phyloP scores from a whole-genome alignment of 2,113 vertebrate genomes.

The Scatophagus argus region DNA sequence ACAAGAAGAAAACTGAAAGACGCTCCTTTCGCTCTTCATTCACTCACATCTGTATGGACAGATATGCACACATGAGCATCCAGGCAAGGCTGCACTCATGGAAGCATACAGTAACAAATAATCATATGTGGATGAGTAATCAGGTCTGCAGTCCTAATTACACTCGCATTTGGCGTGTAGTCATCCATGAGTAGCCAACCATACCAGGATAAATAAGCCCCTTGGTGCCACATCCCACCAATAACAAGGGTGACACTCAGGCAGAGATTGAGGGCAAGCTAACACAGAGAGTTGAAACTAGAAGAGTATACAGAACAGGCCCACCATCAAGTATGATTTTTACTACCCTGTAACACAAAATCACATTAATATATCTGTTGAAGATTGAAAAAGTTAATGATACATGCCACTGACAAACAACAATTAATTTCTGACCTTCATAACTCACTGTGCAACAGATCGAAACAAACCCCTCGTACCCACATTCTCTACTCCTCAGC shows the following conservation, averaged over 20 bases:
- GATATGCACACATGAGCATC: slow-evolving; percentile 8
- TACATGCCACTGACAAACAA: not conserved
- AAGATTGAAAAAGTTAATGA: slow-evolving; percentile 22
- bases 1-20: slow-evolving; percentile 27
- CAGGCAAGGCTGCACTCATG: not conserved
- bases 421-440: slow-evolving; percentile 19
- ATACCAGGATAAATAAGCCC: slow-evolving; percentile 54
- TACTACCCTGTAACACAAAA: not conserved
- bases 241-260: slow-evolving; percentile 36
- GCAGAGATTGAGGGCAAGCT: slow-evolving; percentile 19
- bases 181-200: slow-evolving; percentile 67
- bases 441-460: slow-evolving; percentile 1
- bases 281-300: not conserved
- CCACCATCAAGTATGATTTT: not conserved
- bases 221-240: slow-evolving; percentile 48
- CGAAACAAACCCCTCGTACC: slow-evolving; percentile 20
- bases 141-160: slow-evolving; percentile 66
- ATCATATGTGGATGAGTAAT: slow-evolving; percentile 50
- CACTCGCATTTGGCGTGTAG: slow-evolving; percentile 64
- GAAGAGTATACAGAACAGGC: not conserved
- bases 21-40: not conserved
- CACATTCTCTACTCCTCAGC: not conserved
- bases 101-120: slow-evolving; percentile 28
- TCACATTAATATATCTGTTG: not conserved
- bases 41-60: not conserved